Evolutionary conservation across 2,113 vertebrate species (phyloP).

Genomic region (Hydrochoerus hydrochaeris): DNA sequence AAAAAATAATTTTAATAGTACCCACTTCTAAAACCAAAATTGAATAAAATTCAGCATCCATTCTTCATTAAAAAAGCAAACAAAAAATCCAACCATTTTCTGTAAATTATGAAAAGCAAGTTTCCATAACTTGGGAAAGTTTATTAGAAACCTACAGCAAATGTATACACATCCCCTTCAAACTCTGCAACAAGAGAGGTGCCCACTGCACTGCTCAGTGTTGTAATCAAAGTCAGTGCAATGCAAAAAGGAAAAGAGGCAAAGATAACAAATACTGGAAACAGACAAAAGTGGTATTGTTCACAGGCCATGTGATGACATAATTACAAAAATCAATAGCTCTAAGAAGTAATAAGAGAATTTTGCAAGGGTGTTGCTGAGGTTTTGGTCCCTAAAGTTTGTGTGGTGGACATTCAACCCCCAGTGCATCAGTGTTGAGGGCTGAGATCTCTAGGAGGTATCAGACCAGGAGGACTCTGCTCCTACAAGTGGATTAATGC

Average conservation of each 20-base stretch:
- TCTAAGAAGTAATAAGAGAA: conserved; percentile 49
- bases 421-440: fast-evolving
- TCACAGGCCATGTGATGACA: background rate
- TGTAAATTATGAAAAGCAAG: conserved; percentile 13
- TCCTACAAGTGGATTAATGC: background rate
- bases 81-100: background rate
- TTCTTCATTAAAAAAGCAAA: background rate
- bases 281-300: background rate
- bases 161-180: background rate
- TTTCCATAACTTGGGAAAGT: conserved; percentile 2
- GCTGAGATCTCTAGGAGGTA: background rate
- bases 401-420: background rate
- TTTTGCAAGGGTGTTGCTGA: background rate
- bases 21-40: background rate
- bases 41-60: background rate
- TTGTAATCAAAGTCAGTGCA: conserved; percentile 11
- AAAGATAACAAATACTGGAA: conserved; percentile 33
- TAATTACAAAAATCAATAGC: conserved; percentile 42
- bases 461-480: background rate
- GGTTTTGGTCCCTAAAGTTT: background rate
- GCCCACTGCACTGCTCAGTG: background rate
- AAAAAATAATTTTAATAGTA: background rate
- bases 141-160: conserved; percentile 25
- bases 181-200: conserved; percentile 33
- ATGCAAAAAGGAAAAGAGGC: conserved; percentile 52